Evolutionary conservation across 2,797 vertebrate species (phyloP), one percentile per base, ranked within the genome.

Genomic region (Gambelia wislizenii): DNA sequence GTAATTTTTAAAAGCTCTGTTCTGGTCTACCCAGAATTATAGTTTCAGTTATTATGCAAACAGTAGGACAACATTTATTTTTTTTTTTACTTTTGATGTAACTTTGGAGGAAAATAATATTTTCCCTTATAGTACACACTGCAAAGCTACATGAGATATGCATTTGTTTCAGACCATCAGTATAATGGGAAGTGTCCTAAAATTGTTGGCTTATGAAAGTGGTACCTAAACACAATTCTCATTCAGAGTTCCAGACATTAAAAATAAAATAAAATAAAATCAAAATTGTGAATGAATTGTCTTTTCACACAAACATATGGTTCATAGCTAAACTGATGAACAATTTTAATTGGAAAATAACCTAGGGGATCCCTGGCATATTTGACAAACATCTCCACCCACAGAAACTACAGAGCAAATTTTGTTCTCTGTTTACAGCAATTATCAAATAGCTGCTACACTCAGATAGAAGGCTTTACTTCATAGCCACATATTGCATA

Each of bases 291-390:
- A 85, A 42, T 54, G 49, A 49, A 87, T 79, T 27, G 69, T 88
- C 27, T 83, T 49, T 76, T 76, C 22, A 10, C 30, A 76, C 42
- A 76, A 88, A 9, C 49, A 82, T 76, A 49, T 77, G 59, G 8
- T 83, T 67, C 74, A 83, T 49, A 67, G 27, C 33, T 54, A 77
- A 44, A 83, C 27, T 18, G 30, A 76, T 76, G 80, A 88, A 33
- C 69, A 75, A 27, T 49, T 76, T 83, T 88, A 87, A 87, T 82
- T 88, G 54, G 70, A 83, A 87, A 83, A 76, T 25, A 83, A 61
- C 80, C 54, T 44, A 61, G 25, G 42, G 39, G 39, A 42, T 67
- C 44, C 81, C 36, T 33, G 36, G 27, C 47, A 22, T 80, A 33
- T 87, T 81, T 70, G 64, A 72, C 64, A 56, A 82, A 61, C n/a